Conservation (phyloP, 2,797 vertebrate genomes). For the Pseudochaenichthys georgianus region DNA sequence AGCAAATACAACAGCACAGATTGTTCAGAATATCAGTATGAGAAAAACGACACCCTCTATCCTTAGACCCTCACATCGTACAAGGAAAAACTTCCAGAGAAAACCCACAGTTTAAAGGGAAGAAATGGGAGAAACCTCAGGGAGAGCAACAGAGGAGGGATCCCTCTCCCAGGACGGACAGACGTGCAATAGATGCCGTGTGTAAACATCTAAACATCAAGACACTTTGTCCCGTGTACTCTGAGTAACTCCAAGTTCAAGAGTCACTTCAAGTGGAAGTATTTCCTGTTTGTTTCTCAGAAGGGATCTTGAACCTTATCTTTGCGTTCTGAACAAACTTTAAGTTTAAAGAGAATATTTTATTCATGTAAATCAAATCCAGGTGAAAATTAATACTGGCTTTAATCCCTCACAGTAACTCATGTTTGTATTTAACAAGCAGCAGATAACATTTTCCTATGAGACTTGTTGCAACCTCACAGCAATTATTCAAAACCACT, state of each 20-base stretch:
- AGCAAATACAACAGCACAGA: too few species aligned
- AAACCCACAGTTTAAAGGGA: too few species aligned
- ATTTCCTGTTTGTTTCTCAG: slow-evolving; percentile 67
- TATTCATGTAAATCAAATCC: slow-evolving; percentile 10
- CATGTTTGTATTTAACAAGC: slow-evolving; percentile 1
- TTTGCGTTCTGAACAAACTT: background rate
- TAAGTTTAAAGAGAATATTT: slow-evolving; percentile 1
- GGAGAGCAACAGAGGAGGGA: too few species aligned
- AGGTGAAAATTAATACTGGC: background rate
- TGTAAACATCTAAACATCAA: background rate
- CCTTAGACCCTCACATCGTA: too few species aligned
- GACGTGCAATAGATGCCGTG: too few species aligned
- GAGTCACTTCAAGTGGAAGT: slow-evolving; percentile 40
- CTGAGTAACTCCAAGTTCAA: slow-evolving; percentile 47
- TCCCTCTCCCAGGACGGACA: too few species aligned
- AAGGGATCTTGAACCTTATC: slow-evolving; percentile 21
- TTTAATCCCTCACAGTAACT: background rate
- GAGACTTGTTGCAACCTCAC: background rate
- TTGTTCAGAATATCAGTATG: too few species aligned
- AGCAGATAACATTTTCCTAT: background rate
- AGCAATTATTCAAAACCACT: slow-evolving; percentile 17
- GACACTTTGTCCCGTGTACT: slow-evolving; percentile 43
- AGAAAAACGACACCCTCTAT: too few species aligned
- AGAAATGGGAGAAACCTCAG: too few species aligned
- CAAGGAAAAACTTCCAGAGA: too few species aligned